A percentile compares a stretch with the other conserved stretches of the same genome.
Conservation (phyloP, 1,140 invertebrate genomes). For the Chironomus tepperi region DNA sequence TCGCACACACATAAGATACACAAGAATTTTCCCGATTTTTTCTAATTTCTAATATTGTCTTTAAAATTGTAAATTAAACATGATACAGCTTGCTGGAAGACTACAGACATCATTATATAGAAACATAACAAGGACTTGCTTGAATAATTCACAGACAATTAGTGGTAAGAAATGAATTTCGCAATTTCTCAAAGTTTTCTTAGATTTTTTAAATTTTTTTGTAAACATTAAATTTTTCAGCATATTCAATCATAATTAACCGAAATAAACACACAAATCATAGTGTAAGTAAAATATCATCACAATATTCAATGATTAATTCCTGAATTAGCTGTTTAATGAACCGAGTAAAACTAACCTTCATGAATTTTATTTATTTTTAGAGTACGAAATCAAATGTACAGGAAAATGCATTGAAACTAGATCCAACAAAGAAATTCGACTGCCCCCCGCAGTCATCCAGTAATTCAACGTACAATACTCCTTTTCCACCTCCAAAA, state of each 20-base stretch:
- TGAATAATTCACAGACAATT: background rate
- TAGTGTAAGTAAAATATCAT: background rate
- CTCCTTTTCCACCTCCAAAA: background rate
- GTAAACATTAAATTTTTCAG: background rate
- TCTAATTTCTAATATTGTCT: constrained; percentile 21
- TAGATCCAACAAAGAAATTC: background rate
- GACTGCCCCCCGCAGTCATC: background rate
- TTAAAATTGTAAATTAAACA: background rate
- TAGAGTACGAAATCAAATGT: background rate
- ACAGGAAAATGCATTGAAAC: background rate
- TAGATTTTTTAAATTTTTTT: background rate
- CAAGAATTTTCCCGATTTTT: too few species aligned
- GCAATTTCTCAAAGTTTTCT: background rate
- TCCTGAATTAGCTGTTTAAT: too few species aligned
- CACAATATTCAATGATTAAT: too few species aligned
- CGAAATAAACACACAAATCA: background rate
- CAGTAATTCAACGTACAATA: background rate
- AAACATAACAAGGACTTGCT: background rate
- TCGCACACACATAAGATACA: too few species aligned
- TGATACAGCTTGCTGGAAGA: background rate
- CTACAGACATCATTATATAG: background rate
- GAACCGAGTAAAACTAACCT: too few species aligned
- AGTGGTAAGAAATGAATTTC: background rate
- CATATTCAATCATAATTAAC: background rate
- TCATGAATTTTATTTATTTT: background rate